These are phyloP conservation scores for Virgularia gustaviana DNA, from an alignment of 92 coral and sea anemone species.

Conservation along the genomic window DNA sequence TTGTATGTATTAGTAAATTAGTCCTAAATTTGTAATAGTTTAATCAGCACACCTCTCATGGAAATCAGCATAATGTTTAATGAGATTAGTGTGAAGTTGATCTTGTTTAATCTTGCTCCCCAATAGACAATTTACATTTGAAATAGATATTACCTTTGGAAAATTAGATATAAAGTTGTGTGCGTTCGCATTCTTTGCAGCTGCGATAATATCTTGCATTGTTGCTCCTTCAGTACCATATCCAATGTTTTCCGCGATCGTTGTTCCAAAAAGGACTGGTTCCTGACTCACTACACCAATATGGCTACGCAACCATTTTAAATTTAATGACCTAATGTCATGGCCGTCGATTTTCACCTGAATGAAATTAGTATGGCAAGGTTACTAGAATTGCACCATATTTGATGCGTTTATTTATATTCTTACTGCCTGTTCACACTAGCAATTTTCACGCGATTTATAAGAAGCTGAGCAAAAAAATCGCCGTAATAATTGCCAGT, in stretches of 20 bases:
- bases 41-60: too few relatives aligned
- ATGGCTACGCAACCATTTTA: constrained; percentile 52
- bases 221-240: constrained; percentile 56
- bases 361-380: too few relatives aligned
- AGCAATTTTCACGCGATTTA: too few relatives aligned
- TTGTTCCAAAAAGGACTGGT: constrained; percentile 53
- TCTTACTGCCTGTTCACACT: too few relatives aligned
- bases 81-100: too few relatives aligned
- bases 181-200: constrained; percentile 54
- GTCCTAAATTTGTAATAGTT: too few relatives aligned
- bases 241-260: constrained; percentile 57
- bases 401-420: too few relatives aligned
- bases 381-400: too few relatives aligned
- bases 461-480: too few relatives aligned
- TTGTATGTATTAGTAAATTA: too few relatives aligned
- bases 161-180: constrained; percentile 54
- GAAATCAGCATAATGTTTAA: too few relatives aligned
- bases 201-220: constrained; percentile 47
- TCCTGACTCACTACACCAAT: constrained; percentile 58
- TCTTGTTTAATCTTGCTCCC: neutral
- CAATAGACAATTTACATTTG: neutral
- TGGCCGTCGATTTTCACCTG: constrained; percentile 47
- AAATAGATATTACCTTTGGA: constrained; percentile 40
- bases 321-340: constrained; percentile 43
- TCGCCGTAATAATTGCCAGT: too few relatives aligned